Base-by-base conservation (phyloP, 2,113 vertebrate species). In the Rhinopomastus cyanomelas region DNA sequence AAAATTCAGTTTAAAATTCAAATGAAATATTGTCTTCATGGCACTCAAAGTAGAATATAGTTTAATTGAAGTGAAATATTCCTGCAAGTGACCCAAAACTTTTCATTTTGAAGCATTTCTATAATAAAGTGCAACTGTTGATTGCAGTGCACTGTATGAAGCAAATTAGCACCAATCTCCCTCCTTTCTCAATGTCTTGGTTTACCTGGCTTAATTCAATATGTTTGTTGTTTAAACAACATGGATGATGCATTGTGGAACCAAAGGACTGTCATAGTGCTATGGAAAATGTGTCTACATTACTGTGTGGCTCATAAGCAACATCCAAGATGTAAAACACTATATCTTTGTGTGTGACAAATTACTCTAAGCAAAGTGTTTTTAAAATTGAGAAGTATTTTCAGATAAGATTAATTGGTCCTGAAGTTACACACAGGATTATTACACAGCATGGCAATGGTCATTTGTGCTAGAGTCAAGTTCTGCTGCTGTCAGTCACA, bases 261-360 rank as follows among this genome's bases (percentile, higher is more conserved):
- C 5, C 55, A 69, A 3, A 11, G 42, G 25, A 49, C 26, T n/a
- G 61, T 51, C 42, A 39, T 0, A 30, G 30, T 1, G 1, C 36
- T 39, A 20, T 25, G 25, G 19, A 82, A 87, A 76, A 59, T 30
- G 29, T 18, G 4, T 25, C 34, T 81, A 44, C 42, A 36, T 59
- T 48, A n/a, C 1, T 32, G 18, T 29, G 13, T 66, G 23, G 39
- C 59, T 89, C 34, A 79, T 72, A 90, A 79, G 55, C 27, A 84
- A 61, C 11, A 86, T 30, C 18, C 61, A 75, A 81, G 39, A 84
- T 36, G 15, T 29, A 75, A 44, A 9, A 21, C 30, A 66, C 27
- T 52, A 12, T 21, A 42, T 46, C 72, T 17, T 7, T 62, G 27
- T 22, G 57, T 3, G 11, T 55, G 77, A 78, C 5, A 29, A 51